Conservation (phyloP, 2,797 vertebrate species). For the Centropyge bicolor region DNA sequence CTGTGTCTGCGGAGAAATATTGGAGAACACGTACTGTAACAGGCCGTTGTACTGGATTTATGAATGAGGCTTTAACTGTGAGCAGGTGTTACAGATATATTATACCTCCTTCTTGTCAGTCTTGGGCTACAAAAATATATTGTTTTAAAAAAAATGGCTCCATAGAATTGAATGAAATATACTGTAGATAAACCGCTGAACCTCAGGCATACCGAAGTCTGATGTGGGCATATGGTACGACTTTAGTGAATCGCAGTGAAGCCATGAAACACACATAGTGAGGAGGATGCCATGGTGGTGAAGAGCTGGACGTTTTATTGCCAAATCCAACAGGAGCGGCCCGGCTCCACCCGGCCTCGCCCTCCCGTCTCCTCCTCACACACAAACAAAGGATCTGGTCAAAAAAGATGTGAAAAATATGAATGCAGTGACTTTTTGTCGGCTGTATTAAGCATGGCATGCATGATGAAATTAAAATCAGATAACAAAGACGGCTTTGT, state of each 20-base stretch:
- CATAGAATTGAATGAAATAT: constrained; percentile 14
- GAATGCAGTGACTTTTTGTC: not conserved
- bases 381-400: not conserved
- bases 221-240: constrained; percentile 15
- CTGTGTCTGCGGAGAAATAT: constrained; percentile 6
- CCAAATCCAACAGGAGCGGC: constrained; percentile 49
- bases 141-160: constrained; percentile 12
- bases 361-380: not conserved
- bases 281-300: constrained; percentile 28
- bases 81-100: constrained; percentile 57
- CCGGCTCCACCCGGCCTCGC: constrained; percentile 41
- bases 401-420: not conserved
- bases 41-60: constrained; percentile 51
- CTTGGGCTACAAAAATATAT: constrained; percentile 15
- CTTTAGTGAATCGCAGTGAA: constrained; percentile 24
- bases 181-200: constrained; percentile 22
- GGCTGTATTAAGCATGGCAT: not conserved
- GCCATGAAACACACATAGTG: constrained; percentile 4
- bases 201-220: not conserved
- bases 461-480: not conserved
- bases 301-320: constrained; percentile 25
- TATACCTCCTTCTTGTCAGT: constrained; percentile 24
- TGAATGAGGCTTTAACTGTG: constrained; percentile 59
- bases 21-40: constrained; percentile 20
- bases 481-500: constrained; percentile 7